Conservation (phyloP, 2,888 invertebrate genomes). For the Calameuta filiformis region DNA sequence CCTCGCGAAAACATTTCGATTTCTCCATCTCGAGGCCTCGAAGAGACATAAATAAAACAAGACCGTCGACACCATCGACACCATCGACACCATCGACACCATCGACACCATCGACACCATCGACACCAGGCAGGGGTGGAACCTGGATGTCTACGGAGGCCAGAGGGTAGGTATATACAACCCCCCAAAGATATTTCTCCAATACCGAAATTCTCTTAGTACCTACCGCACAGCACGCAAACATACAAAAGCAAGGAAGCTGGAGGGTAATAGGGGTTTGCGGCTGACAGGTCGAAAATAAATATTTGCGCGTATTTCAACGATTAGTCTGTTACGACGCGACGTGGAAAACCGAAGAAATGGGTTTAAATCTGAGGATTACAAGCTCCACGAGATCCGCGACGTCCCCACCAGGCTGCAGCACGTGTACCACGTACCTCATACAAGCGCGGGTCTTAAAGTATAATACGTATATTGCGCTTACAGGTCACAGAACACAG, state of each 20-base stretch:
- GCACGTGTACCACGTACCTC: neutral
- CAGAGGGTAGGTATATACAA: too few species aligned
- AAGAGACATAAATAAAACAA: constrained; percentile 1
- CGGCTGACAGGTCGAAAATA: constrained; percentile 50
- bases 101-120: neutral
- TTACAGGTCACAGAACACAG: too few species aligned
- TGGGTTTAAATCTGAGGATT: neutral
- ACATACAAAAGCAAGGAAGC: too few species aligned
- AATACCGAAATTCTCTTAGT: neutral
- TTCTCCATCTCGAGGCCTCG: neutral
- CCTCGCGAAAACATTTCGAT: constrained; percentile 1
- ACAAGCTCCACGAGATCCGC: neutral
- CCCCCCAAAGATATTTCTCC: neutral
- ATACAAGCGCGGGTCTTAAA: neutral
- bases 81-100: neutral
- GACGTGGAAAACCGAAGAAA: constrained; percentile 21
- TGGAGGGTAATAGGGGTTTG: constrained; percentile 25
- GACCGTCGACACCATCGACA: neutral
- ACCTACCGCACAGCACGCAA: neutral
- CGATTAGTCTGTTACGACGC: constrained; percentile 49
- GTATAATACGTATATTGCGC: too few species aligned
- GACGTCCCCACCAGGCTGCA: neutral
- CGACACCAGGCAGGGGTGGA: neutral
- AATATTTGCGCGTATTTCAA: constrained; percentile 56
- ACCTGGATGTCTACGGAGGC: neutral